A percentile compares a stretch with the other conserved stretches of the same genome.
phyloP scores from a whole-genome alignment of 1,140 invertebrate species.

The Aphaenogaster floridana region DNA sequence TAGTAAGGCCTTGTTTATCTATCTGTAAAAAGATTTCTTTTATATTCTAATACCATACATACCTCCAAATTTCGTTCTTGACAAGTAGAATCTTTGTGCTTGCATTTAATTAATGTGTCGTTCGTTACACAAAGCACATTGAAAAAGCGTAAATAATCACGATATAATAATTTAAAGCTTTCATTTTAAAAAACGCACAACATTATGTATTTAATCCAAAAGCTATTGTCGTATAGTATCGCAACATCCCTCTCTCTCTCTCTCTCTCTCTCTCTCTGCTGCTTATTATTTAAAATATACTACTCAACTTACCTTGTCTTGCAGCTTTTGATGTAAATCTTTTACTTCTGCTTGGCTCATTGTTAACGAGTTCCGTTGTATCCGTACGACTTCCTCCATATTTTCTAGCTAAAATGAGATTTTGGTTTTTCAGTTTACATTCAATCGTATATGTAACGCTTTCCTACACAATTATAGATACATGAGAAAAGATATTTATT shows the following conservation, averaged over 20 bases:
- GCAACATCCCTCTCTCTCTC: not conserved
- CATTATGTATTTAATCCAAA: conserved; percentile 7
- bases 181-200: not conserved
- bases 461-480: conserved; percentile 28
- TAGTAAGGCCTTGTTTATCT: conserved; percentile 77
- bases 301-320: conserved; percentile 81
- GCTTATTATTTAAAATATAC: conserved; percentile 7
- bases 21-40: conserved; percentile 78
- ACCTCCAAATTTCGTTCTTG: conserved; percentile 61
- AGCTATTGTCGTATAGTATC: not conserved
- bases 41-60: conserved; percentile 48
- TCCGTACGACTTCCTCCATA: conserved; percentile 83
- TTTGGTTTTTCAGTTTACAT: conserved; percentile 16
- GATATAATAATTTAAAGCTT: conserved; percentile 15
- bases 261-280: not conserved
- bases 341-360: conserved; percentile 82
- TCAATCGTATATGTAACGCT: not conserved
- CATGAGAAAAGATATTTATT: conserved; percentile 37
- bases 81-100: conserved; percentile 16
- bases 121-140: not conserved
- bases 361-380: conserved; percentile 83
- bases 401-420: conserved; percentile 80
- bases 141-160: conserved; percentile 5
- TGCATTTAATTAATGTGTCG: conserved; percentile 12
- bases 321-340: conserved; percentile 81